phyloP scores from a whole-genome alignment of 2,113 vertebrate species.

The Pavo muticus region DNA sequence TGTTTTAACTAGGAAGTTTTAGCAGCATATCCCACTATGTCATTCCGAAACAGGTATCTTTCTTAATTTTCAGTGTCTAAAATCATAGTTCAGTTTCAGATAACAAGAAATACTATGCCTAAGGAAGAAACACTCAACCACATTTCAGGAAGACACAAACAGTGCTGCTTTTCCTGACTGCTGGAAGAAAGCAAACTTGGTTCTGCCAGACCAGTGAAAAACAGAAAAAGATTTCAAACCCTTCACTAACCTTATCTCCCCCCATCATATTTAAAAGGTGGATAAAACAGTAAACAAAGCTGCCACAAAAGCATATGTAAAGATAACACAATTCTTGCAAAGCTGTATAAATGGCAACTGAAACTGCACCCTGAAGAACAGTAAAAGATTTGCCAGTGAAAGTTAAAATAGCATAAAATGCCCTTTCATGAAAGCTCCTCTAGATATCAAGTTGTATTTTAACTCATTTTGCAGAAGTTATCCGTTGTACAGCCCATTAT shows the following conservation, averaged over 20 bases:
- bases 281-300: background rate
- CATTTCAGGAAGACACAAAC: background rate
- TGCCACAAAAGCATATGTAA: background rate
- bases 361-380: conserved; percentile 40
- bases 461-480: background rate
- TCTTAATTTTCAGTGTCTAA: background rate
- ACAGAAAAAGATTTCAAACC: background rate
- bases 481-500: background rate
- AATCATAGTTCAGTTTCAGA: background rate
- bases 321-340: background rate
- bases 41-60: background rate
- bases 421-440: background rate
- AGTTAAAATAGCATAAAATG: background rate
- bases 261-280: background rate
- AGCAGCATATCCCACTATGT: background rate
- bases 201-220: background rate
- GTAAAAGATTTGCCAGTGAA: background rate
- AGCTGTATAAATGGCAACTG: background rate
- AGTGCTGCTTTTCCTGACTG: background rate
- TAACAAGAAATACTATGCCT: background rate
- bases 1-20: background rate
- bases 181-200: background rate
- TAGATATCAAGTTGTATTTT: background rate
- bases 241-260: background rate
- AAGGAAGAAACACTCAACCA: background rate